A percentile compares a stretch with the other conserved stretches of the same genome.
Evolutionary conservation across 2,888 invertebrate species (phyloP).

Genomic region (Eupithecia vulgata): DNA sequence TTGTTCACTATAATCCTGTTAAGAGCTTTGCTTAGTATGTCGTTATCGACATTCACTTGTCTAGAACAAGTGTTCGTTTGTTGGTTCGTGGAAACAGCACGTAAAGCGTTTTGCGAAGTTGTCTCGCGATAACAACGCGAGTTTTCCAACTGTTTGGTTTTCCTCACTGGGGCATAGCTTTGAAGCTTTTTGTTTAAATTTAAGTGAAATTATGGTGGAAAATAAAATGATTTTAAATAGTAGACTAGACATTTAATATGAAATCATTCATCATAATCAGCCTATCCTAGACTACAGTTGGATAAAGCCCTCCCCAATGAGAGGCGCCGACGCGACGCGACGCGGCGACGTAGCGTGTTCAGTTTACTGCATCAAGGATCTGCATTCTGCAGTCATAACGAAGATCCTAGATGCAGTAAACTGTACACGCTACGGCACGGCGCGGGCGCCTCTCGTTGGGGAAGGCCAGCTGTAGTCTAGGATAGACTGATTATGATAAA

Average conservation of each 20-base stretch:
- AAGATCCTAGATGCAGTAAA: background rate
- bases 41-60: constrained; percentile 12
- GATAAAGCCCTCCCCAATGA: no score
- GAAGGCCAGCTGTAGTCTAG: background rate
- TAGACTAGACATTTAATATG: background rate
- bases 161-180: constrained; percentile 13
- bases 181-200: background rate
- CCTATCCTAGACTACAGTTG: no score
- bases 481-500: background rate
- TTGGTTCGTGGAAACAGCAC: constrained; percentile 47
- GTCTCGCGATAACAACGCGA: constrained; percentile 33
- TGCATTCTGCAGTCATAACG: no score
- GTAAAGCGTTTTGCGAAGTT: constrained; percentile 41
- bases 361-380: no score
- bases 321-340: no score
- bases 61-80: constrained; percentile 46
- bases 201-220: background rate
- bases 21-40: background rate
- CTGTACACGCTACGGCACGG: background rate
- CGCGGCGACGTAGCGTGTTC: no score
- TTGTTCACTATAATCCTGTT: background rate
- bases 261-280: no score
- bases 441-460: no score
- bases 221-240: background rate
- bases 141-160: constrained; percentile 29